phyloP scores from a whole-genome alignment of 2,113 vertebrate genomes.

The Silurus glanis region DNA sequence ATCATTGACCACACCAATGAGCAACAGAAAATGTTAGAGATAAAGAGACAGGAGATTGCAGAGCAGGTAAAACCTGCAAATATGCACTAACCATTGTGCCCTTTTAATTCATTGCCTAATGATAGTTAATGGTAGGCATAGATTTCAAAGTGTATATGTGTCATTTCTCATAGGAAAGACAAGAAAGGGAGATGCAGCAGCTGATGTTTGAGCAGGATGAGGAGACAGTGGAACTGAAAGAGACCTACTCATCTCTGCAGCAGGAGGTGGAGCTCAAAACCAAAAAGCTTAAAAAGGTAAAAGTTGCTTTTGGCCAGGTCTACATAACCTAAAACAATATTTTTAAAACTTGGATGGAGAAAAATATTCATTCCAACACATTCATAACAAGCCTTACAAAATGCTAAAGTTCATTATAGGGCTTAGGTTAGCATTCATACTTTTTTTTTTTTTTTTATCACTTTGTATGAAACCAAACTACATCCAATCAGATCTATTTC shows the following conservation, averaged over 20 bases:
- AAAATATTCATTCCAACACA: not conserved
- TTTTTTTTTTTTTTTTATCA: not conserved
- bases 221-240: constrained; percentile 90
- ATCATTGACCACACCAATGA: constrained; percentile 97
- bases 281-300: constrained; percentile 93
- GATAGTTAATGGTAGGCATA: not conserved
- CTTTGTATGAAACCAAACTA: not conserved
- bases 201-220: constrained; percentile 89
- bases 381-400: not conserved
- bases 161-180: constrained; percentile 77
- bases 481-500: not conserved
- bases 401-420: not conserved
- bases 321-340: not conserved
- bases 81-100: not conserved
- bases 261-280: constrained; percentile 97
- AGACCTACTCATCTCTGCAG: constrained; percentile 90
- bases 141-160: not conserved
- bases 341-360: not conserved
- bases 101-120: not conserved
- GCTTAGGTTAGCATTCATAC: not conserved
- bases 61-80: constrained; percentile 78
- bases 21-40: constrained; percentile 92
- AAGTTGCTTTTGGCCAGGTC: not conserved
- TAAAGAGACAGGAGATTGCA: constrained; percentile 90
- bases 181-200: constrained; percentile 91